Base-by-base conservation (phyloP, 2,888 invertebrate genomes). In the Athripsodes cinereus region DNA sequence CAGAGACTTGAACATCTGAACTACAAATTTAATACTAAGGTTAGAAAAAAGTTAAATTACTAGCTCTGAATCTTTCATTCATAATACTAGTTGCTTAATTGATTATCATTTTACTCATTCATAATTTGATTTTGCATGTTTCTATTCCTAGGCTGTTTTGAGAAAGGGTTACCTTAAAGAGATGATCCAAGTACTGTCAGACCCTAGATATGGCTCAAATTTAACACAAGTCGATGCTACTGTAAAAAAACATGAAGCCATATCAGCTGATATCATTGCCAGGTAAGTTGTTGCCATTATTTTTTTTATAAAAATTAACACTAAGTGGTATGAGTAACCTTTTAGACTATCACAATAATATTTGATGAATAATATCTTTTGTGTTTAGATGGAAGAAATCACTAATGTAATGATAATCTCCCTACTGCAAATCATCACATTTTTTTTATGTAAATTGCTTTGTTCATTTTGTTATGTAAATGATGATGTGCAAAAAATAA, bases 241-340 rank as follows among this genome's bases (percentile, higher is more conserved):
- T 0, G 87, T 98, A 44, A 98, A 98, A 78, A 98, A 98, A 70
- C 97, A 98, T 71, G 97, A 98, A 74, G 97, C 98, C 16, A 96
- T 98, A 63, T 92, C 93, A 61, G 96, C 97, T 0, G 98, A 98
- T 70, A 97, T 98, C 57, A 78, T 96, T 55, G 94, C 97, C 13
- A 83, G 88, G 87, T 86, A 66, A 67, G 72, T 68, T 55, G 31
- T 44, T 31, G 11, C 18, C 5, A 44, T 6, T n/a, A 53, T 31
- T 44, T 22, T 52, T 2, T 34, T 34, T n/a, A n/a, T n/a, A n/a
- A n/a, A n/a, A n/a, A n/a, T n/a, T n/a, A n/a, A n/a, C n/a, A n/a
- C n/a, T n/a, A n/a, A n/a, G n/a, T n/a, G n/a, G n/a, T n/a, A n/a
- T n/a, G n/a, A n/a, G n/a, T n/a, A n/a, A n/a, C n/a, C n/a, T n/a